A percentile compares a stretch with the other conserved stretches of the same genome.
Conservation (phyloP, 1,140 invertebrate genomes). For the Ceratina calcarata region DNA sequence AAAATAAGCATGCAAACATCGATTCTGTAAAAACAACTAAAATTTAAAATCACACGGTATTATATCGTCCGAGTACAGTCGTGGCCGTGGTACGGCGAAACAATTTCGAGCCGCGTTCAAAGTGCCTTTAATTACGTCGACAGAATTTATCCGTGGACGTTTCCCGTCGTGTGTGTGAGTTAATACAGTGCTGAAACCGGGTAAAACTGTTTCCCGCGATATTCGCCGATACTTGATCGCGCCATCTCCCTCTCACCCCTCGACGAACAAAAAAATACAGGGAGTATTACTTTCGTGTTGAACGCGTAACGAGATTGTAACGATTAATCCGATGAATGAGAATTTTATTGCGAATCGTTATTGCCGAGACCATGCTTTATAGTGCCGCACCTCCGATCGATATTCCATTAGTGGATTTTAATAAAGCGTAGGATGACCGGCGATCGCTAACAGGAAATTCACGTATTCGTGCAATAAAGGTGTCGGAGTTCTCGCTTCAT, state of each 20-base stretch:
- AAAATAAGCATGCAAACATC: no score
- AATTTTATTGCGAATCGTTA: slow-evolving; percentile 37
- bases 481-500: no score
- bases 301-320: slow-evolving; percentile 34
- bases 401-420: slow-evolving; percentile 21
- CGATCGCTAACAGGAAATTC: background rate
- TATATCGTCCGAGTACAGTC: background rate
- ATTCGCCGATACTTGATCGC: slow-evolving; percentile 2
- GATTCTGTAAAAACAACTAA: background rate
- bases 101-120: slow-evolving; percentile 2
- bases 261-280: background rate
- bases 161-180: background rate
- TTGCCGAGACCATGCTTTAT: background rate
- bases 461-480: background rate
- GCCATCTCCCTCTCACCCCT: background rate
- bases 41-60: background rate
- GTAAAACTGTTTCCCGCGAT: slow-evolving; percentile 34
- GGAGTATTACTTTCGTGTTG: slow-evolving; percentile 23
- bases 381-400: background rate
- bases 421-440: background rate
- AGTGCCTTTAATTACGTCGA: slow-evolving; percentile 32
- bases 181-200: slow-evolving; percentile 5
- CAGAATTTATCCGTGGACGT: background rate
- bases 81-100: background rate
- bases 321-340: slow-evolving; percentile 18